Conservation (phyloP, 2,113 vertebrate genomes). For the Anser cygnoides region DNA sequence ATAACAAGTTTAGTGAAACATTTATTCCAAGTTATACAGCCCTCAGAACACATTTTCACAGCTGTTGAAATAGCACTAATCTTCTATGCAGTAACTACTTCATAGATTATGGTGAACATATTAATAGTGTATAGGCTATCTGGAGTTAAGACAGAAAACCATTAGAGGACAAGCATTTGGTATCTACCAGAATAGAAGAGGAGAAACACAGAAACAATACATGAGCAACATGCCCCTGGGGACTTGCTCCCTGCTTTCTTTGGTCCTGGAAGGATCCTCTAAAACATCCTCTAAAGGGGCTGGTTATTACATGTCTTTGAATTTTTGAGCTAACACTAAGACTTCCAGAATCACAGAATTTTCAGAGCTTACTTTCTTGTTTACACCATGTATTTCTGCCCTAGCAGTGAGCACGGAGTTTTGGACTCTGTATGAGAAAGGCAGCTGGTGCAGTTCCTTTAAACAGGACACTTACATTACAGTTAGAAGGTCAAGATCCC, state of each 20-base stretch:
- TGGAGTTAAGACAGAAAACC: not conserved
- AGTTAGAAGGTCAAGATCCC: not conserved
- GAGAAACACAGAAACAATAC: not conserved
- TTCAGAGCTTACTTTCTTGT: not conserved
- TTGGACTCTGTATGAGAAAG: not conserved
- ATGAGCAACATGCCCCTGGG: no score
- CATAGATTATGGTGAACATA: not conserved
- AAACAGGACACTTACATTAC: not conserved
- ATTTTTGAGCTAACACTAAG: not conserved
- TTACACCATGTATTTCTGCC: not conserved
- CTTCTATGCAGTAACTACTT: not conserved
- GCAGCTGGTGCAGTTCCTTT: not conserved
- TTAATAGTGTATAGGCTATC: not conserved
- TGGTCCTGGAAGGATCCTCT: not conserved
- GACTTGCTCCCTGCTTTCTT: not conserved
- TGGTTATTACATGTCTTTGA: not conserved
- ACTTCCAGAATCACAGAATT: not conserved
- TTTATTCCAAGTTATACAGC: slow-evolving; percentile 23
- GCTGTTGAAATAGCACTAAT: not conserved
- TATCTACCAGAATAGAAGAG: not conserved
- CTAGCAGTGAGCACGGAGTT: not conserved
- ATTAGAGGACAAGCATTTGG: not conserved
- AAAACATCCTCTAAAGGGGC: fast-evolving
- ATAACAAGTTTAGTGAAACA: slow-evolving; percentile 56
- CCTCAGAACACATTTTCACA: slow-evolving; percentile 34